Evolutionary conservation across 2,113 vertebrate species (phyloP).

Genomic region (Antechinus flavipes): DNA sequence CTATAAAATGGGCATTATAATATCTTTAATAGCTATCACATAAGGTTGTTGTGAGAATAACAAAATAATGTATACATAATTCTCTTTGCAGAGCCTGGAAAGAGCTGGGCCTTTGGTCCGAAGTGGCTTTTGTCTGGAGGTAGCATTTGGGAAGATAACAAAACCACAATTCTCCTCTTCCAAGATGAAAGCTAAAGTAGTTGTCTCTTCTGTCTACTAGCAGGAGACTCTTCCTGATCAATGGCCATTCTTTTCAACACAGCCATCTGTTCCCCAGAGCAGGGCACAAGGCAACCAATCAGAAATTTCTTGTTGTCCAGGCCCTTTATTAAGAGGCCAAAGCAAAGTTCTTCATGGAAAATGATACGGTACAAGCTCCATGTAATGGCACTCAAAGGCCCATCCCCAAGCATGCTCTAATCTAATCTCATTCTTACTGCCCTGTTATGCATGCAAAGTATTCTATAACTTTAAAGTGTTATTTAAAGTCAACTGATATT

Average conservation of each 20-base stretch:
- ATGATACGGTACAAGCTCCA: background rate
- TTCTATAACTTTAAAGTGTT: background rate
- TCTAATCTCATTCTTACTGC: background rate
- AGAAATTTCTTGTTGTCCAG: background rate
- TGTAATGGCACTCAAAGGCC: background rate
- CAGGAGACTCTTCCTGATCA: background rate
- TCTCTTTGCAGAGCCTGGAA: background rate
- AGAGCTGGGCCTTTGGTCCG: background rate
- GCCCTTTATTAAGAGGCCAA: background rate
- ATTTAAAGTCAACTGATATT: background rate
- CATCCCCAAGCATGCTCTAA: background rate
- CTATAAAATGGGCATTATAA: background rate
- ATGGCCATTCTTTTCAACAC: background rate
- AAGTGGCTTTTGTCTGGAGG: background rate
- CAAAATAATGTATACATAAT: background rate
- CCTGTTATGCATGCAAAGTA: background rate
- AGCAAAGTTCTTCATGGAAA: background rate
- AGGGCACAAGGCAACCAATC: background rate
- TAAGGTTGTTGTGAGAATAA: background rate
- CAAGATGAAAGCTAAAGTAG: background rate
- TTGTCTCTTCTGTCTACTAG: background rate
- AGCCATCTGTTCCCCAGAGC: background rate
- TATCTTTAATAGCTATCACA: background rate
- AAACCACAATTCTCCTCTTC: background rate
- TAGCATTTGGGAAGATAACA: background rate